Percentiles rank a stretch among this genome's conserved stretches.
These are phyloP conservation scores for Hirundichthys speculiger DNA, from an alignment of 2,113 vertebrate species.

Conservation along the genomic window DNA sequence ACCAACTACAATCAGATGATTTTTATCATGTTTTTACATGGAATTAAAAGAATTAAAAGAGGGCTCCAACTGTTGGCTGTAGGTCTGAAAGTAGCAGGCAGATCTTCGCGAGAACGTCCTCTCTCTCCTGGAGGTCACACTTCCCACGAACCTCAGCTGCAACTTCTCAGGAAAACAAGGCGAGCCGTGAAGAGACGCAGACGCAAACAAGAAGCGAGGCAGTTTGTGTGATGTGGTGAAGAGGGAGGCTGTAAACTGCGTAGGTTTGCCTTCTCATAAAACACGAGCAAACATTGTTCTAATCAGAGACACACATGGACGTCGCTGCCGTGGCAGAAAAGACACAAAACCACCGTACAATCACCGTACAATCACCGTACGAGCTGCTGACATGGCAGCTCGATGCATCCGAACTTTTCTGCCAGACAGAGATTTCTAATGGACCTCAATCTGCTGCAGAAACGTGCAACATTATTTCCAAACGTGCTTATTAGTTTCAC, in stretches of 20 bases:
- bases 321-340: background rate
- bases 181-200: conserved; percentile 3
- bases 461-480: too few species aligned
- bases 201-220: background rate
- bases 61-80: too few species aligned
- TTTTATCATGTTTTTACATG: too few species aligned
- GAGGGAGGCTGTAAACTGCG: conserved; percentile 8
- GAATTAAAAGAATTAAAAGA: too few species aligned
- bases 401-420: too few species aligned
- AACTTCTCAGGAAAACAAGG: conserved; percentile 30
- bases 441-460: too few species aligned
- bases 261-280: conserved; percentile 26
- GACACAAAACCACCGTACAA: conserved; percentile 5
- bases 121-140: conserved; percentile 46
- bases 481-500: too few species aligned
- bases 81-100: too few species aligned
- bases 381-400: conserved; percentile 26
- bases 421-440: too few species aligned
- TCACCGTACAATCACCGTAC: background rate
- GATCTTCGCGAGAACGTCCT: conserved; percentile 21
- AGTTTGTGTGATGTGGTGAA: conserved; percentile 51
- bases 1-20: too few species aligned
- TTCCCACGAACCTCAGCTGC: conserved; percentile 16
- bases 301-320: conserved; percentile 22
- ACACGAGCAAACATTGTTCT: conserved; percentile 31